phyloP scores from a whole-genome alignment of 2,888 invertebrate genomes.

The Minunthozetes semirufus region DNA sequence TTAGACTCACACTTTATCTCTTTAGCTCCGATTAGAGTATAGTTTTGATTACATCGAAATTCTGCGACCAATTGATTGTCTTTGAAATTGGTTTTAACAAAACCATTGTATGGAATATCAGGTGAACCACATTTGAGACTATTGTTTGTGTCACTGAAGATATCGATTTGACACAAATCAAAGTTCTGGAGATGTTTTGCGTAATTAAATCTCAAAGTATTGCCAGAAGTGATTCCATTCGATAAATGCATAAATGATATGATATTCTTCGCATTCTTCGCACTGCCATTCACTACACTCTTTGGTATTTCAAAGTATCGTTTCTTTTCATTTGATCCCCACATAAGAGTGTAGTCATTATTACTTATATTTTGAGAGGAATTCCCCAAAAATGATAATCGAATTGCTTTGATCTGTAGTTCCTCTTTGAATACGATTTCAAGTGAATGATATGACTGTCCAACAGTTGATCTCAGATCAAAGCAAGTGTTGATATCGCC shows the following conservation, averaged over 20 bases:
- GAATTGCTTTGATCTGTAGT: constrained; percentile 1
- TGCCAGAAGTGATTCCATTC: not conserved
- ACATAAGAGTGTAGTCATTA: not conserved
- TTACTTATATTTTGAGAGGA: not conserved
- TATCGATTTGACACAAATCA: not conserved
- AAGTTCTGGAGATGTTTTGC: not conserved
- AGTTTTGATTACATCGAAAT: not conserved
- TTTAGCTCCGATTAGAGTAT: not conserved
- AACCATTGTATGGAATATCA: constrained; percentile 1
- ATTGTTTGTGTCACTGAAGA: not conserved
- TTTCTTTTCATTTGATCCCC: not conserved
- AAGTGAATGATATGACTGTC: not conserved
- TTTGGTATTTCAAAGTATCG: not conserved
- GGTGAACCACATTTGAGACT: not conserved
- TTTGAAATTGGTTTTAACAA: not conserved
- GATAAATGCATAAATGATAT: not conserved
- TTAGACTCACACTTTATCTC: not conserved
- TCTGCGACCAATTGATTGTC: not conserved
- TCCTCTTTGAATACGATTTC: not conserved
- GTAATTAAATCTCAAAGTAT: not conserved
- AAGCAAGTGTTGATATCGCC: not conserved
- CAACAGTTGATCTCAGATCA: too few relatives aligned
- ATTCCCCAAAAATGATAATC: not conserved
- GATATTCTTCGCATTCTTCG: not conserved
- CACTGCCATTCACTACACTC: not conserved